Percentiles rank a stretch among this genome's conserved stretches.
Conservation (phyloP, 92 coral and sea anemone species). For the Porites lobata region DNA sequence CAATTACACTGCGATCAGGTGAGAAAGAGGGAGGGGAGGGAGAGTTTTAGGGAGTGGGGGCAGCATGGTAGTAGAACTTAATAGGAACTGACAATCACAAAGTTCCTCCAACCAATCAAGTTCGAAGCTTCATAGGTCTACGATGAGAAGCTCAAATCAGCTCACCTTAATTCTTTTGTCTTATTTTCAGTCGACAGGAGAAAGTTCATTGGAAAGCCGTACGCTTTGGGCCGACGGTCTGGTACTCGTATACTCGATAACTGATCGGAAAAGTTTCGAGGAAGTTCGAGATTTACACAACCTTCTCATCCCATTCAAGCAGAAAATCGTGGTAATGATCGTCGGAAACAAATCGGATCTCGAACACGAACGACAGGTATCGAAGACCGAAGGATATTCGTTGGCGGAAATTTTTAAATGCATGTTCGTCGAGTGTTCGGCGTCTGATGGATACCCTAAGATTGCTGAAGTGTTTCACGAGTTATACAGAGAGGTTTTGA, state of each 20-base stretch:
- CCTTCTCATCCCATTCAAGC: conserved; percentile 56
- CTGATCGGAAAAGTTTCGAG: conserved; percentile 75
- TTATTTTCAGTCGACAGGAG: conserved; percentile 37
- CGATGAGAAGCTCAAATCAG: too few relatives aligned
- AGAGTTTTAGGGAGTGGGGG: too few relatives aligned
- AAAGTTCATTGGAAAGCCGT: conserved; percentile 58
- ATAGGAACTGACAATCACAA: too few relatives aligned
- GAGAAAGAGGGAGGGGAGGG: too few relatives aligned
- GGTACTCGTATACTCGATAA: conserved; percentile 82
- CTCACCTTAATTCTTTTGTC: background rate
- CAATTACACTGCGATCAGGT: too few relatives aligned
- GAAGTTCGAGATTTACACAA: conserved; percentile 57
- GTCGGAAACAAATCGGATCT: conserved; percentile 87
- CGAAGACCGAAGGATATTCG: conserved; percentile 64
- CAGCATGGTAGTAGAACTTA: too few relatives aligned
- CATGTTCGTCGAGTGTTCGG: conserved; percentile 79
- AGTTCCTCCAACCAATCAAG: too few relatives aligned
- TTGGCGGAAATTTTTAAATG: conserved; percentile 78
- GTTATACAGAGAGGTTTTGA: conserved; percentile 75
- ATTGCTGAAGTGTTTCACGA: conserved; percentile 75
- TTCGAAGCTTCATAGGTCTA: too few relatives aligned
- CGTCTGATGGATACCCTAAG: conserved; percentile 73
- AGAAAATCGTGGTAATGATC: conserved; percentile 73
- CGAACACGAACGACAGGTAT: conserved; percentile 74
- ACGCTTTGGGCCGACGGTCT: conserved; percentile 86